A percentile compares a stretch with the other conserved stretches of the same genome.
phyloP scores from a whole-genome alignment of 2,113 vertebrate species.

The Taxidea taxus region DNA sequence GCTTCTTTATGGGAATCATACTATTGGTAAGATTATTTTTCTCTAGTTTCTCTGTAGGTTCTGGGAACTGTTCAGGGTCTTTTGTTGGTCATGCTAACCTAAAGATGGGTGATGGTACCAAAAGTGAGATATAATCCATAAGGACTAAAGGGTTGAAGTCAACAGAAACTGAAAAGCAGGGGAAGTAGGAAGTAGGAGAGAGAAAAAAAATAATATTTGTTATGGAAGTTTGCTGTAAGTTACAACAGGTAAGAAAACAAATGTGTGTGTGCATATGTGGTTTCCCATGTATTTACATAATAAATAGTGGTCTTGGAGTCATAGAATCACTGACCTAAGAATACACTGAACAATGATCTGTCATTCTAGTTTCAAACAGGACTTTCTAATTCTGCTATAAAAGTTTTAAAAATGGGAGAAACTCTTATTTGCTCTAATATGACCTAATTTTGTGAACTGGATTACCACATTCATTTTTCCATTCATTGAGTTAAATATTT shows the following conservation, averaged over 20 bases:
- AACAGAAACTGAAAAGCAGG: neutral
- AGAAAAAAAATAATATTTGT: neutral
- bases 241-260: neutral
- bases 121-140: neutral
- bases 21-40: slow-evolving; percentile 85
- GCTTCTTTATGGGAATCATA: slow-evolving; percentile 92
- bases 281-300: neutral
- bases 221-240: neutral
- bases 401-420: slow-evolving; percentile 32
- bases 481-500: neutral
- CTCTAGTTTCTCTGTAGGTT: neutral
- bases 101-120: neutral
- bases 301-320: neutral
- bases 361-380: neutral
- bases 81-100: neutral
- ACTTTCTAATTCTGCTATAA: neutral
- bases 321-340: neutral
- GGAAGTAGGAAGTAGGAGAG: neutral
- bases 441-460: neutral
- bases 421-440: neutral
- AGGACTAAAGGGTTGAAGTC: neutral
- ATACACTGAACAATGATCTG: neutral
- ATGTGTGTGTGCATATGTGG: neutral
- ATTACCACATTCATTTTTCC: slow-evolving; percentile 7
- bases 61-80: neutral